A percentile compares a stretch with the other conserved stretches of the same genome.
phyloP scores from a whole-genome alignment of 2,888 invertebrate species.

The Lamproptera curius region DNA sequence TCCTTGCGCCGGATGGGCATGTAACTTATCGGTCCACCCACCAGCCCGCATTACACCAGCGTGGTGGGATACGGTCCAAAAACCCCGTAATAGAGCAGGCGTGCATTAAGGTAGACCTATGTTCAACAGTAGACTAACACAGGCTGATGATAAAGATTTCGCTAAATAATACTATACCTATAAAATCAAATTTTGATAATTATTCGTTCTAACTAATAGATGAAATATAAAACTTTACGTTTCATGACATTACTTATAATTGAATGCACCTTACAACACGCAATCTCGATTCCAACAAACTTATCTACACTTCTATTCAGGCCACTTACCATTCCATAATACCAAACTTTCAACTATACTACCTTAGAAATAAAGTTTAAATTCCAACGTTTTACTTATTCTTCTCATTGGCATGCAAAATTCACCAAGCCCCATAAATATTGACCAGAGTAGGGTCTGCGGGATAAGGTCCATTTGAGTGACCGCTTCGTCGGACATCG shows the following conservation, averaged over 20 bases:
- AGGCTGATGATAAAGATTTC: no score
- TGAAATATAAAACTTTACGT: no score
- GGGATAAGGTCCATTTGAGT: constrained; percentile 50
- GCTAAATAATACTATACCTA: no score
- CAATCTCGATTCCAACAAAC: constrained; percentile 1
- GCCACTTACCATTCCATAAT: background rate
- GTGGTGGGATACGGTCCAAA: no score
- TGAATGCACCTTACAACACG: constrained; percentile 1
- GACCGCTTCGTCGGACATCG: constrained; percentile 42
- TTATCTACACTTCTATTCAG: constrained; percentile 5
- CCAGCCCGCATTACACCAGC: no score
- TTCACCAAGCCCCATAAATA: constrained; percentile 56
- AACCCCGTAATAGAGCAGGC: no score
- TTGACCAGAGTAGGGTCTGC: constrained; percentile 50
- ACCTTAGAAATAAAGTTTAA: constrained; percentile 1
- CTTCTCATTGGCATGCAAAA: constrained; percentile 39
- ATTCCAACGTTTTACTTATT: constrained; percentile 12
- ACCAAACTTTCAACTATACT: background rate
- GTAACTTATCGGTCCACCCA: no score
- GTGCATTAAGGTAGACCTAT: no score
- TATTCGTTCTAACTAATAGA: no score
- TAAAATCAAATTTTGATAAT: no score
- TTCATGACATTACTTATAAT: background rate
- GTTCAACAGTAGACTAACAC: no score
- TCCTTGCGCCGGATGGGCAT: no score